phyloP scores from a whole-genome alignment of 1,140 invertebrate genomes.

The Pemphigus obesinymphae region DNA sequence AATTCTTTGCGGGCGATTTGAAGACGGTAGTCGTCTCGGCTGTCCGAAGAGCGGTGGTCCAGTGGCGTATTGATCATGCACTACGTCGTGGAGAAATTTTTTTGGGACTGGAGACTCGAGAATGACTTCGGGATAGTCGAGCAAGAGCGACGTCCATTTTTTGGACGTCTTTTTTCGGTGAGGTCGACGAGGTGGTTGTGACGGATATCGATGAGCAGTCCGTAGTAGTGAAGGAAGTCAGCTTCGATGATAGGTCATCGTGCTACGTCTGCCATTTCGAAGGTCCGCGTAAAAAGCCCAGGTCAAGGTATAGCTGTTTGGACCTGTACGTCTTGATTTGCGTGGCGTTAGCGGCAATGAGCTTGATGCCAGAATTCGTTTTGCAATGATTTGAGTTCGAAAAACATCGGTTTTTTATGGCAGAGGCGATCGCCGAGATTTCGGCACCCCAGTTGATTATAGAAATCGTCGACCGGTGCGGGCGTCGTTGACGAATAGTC shows the following conservation, averaged over 20 bases:
- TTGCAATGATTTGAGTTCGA: no score
- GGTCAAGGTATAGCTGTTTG: no score
- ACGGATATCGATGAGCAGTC: not conserved
- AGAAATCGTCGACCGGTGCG: no score
- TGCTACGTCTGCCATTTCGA: slow-evolving; percentile 1
- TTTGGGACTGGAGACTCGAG: not conserved
- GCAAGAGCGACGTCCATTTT: no score
- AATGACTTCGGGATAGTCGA: not conserved
- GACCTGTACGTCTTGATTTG: no score
- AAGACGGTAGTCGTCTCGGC: not conserved
- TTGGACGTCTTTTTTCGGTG: no score
- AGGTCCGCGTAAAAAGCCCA: not conserved
- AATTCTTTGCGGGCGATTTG: not conserved
- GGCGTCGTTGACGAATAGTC: no score
- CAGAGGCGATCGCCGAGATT: no score
- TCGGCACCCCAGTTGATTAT: no score
- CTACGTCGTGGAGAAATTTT: not conserved
- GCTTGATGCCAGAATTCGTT: no score
- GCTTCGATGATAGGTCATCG: not conserved
- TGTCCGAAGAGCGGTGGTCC: not conserved
- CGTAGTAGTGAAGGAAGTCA: not conserved
- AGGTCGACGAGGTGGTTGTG: not conserved
- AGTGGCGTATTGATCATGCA: not conserved
- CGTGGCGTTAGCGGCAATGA: no score
- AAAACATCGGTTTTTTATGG: no score